These are phyloP conservation scores for Brachystomella parvula DNA, from an alignment of 1,140 invertebrate species.

Conservation along the genomic window DNA sequence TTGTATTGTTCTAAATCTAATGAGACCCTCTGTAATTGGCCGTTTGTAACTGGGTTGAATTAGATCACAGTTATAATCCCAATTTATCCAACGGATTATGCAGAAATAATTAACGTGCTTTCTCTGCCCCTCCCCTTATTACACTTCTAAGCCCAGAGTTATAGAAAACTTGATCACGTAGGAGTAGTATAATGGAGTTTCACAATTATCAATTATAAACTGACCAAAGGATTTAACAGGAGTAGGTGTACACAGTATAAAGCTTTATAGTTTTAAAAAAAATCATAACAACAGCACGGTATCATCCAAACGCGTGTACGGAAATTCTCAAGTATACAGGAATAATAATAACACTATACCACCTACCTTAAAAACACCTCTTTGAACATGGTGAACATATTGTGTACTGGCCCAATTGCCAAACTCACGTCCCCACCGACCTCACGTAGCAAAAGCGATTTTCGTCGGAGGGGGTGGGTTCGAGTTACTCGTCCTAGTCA, in stretches of 20 bases:
- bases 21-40: no score
- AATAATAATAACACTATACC: neutral
- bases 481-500: constrained; percentile 26
- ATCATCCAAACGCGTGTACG: neutral
- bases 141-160: no score
- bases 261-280: no score
- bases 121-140: no score
- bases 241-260: no score
- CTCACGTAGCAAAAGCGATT: constrained; percentile 17
- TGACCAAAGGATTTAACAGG: no score
- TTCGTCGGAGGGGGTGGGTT: constrained; percentile 27
- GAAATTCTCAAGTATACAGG: neutral
- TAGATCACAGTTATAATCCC: no score
- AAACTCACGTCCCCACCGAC: neutral
- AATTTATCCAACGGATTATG: no score
- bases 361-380: neutral
- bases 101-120: no score
- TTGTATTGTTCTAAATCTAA: no score
- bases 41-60: no score
- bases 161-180: no score
- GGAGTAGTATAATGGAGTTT: neutral
- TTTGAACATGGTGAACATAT: constrained; percentile 6
- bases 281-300: neutral
- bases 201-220: neutral
- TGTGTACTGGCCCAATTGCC: neutral